Conservation (phyloP, 2,113 vertebrate species). For the Reinhardtius hippoglossoides region DNA sequence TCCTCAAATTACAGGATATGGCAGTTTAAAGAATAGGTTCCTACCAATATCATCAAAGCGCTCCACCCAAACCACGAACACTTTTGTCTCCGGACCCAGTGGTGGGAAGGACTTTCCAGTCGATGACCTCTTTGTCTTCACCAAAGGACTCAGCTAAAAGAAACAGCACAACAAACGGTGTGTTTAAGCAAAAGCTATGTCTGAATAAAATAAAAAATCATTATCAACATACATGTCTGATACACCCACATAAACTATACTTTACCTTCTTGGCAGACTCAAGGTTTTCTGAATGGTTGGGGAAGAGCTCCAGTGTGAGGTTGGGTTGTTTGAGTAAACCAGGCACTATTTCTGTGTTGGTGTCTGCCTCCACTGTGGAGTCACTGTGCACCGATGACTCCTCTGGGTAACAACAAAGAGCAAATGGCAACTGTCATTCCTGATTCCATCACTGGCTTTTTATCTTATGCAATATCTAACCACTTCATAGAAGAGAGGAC, state of each 20-base stretch:
- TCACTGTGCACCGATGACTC: slow-evolving; percentile 91
- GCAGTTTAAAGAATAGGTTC: slow-evolving; percentile 8
- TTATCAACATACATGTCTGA: neutral
- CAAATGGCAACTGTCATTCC: slow-evolving; percentile 13
- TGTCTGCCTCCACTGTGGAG: slow-evolving; percentile 90
- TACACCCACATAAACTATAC: neutral
- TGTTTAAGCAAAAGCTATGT: neutral
- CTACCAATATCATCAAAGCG: slow-evolving; percentile 96
- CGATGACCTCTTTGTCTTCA: slow-evolving; percentile 89
- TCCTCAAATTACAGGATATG: too few species aligned
- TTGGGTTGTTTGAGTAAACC: slow-evolving; percentile 88
- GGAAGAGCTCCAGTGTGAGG: slow-evolving; percentile 93
- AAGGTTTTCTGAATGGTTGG: slow-evolving; percentile 92
- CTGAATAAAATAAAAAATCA: neutral
- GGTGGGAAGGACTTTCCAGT: slow-evolving; percentile 90
- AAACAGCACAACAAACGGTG: slow-evolving; percentile 14
- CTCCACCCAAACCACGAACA: slow-evolving; percentile 96
- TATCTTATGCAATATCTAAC: neutral
- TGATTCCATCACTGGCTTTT: neutral
- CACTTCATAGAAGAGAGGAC: neutral
- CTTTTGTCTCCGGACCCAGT: slow-evolving; percentile 95
- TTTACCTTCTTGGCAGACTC: slow-evolving; percentile 90
- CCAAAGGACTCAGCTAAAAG: slow-evolving; percentile 88
- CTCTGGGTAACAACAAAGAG: slow-evolving; percentile 75
- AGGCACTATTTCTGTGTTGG: slow-evolving; percentile 89